These are phyloP conservation scores for Poeciliopsis paucimaculata DNA, from an alignment of 2,797 vertebrate species.

Conservation along the genomic window DNA sequence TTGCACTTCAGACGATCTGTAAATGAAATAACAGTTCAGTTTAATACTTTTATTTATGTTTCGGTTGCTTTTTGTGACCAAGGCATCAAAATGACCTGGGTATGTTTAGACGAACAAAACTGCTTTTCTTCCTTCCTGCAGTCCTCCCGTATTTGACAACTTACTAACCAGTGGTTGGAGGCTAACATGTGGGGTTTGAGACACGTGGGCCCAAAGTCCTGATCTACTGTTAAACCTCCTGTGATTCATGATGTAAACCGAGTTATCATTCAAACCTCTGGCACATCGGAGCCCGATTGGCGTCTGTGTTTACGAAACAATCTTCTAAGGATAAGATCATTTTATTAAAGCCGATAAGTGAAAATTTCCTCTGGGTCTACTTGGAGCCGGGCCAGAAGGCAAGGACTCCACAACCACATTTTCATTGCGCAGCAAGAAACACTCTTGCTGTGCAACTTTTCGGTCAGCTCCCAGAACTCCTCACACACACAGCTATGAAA, in stretches of 20 bases:
- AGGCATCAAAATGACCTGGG: neutral
- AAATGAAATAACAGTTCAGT: neutral
- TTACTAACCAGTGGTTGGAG: neutral
- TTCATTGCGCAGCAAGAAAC: slow-evolving; percentile 49
- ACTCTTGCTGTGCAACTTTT: slow-evolving; percentile 39
- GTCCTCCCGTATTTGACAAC: neutral
- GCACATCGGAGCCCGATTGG: slow-evolving; percentile 51
- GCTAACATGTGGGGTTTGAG: neutral
- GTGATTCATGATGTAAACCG: slow-evolving; percentile 52
- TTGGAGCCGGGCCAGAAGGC: slow-evolving; percentile 69
- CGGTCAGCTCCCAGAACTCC: slow-evolving; percentile 41
- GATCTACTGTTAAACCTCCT: slow-evolving; percentile 49
- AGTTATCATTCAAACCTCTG: slow-evolving; percentile 44
- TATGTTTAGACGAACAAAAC: neutral
- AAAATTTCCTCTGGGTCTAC: slow-evolving; percentile 59
- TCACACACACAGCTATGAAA: slow-evolving; percentile 21
- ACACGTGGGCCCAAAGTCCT: neutral
- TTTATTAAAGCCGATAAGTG: slow-evolving; percentile 56
- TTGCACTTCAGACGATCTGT: neutral
- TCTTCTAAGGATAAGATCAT: slow-evolving; percentile 59
- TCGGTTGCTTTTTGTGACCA: neutral
- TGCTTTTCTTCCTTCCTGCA: neutral
- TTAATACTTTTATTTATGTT: neutral
- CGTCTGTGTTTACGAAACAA: slow-evolving; percentile 47
- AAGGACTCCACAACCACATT: slow-evolving; percentile 54